A percentile compares a stretch with the other conserved stretches of the same genome.
These are phyloP conservation scores for Procapra przewalskii DNA, from an alignment of 2,113 vertebrate genomes.

Conservation along the genomic window DNA sequence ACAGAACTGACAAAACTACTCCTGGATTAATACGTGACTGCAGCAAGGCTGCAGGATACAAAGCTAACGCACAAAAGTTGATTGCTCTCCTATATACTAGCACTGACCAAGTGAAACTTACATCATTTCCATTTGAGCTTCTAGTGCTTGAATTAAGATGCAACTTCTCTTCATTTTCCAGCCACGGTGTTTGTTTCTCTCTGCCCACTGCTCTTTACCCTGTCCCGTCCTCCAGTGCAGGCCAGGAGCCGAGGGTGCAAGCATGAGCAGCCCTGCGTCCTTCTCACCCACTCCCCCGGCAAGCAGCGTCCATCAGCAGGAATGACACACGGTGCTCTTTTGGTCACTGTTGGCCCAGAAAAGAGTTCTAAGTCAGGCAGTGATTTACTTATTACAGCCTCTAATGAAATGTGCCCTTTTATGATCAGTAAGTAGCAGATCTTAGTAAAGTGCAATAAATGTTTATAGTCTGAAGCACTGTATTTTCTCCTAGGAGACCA, in stretches of 20 bases:
- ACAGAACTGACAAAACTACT: neutral
- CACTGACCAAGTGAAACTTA: neutral
- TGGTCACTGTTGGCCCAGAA: neutral
- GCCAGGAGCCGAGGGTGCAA: neutral
- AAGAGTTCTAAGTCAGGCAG: neutral
- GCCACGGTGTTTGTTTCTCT: neutral
- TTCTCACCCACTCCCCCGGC: rapidly evolving
- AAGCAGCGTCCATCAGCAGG: neutral
- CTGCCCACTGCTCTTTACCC: neutral
- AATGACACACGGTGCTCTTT: no score
- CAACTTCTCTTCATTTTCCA: neutral
- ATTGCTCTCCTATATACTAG: neutral
- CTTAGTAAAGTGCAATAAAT: neutral
- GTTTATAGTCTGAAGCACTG: neutral
- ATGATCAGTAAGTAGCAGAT: neutral
- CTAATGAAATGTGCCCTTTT: neutral
- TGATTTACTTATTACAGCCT: neutral
- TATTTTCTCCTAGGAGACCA: neutral
- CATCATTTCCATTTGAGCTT: neutral
- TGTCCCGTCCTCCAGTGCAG: neutral
- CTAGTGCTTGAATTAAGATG: neutral
- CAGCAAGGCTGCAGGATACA: neutral
- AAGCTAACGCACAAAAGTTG: neutral
- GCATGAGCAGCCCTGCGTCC: neutral
- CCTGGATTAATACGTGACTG: neutral